Evolutionary conservation across 2,113 vertebrate genomes (phyloP), one percentile per base, ranked within the genome.

Genomic region (Semnornis frantzii): DNA sequence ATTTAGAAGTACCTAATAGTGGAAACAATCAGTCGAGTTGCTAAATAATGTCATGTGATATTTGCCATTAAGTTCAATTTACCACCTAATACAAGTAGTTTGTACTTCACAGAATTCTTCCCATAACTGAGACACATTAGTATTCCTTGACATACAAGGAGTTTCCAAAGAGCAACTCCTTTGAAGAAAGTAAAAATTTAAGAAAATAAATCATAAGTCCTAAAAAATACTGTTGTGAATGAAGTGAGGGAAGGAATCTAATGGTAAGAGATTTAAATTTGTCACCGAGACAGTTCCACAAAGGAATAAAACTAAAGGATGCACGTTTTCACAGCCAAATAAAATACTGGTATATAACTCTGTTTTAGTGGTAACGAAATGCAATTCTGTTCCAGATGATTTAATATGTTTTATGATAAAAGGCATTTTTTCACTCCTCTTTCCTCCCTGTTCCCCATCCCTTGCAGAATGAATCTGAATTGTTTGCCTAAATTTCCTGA

Each of bases 381-480:
- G 2, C 14, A 31, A 39, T 31, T 75, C 28, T 21, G 1, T 69
- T 64, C 82, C 50, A 87, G 11, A 42, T 14, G 1, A 72, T 58
- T 63, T 33, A 55, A 44, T 16, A 11, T 0, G 5, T 74, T 37
- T 18, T 18, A 31, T 3, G 9, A 59, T 52, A 52, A 52, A 52
- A 52, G 50, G 11, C 5, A 28, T 72, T 24, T 85, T 54, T 48
- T 2, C 50, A 25, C 3, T 37, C 6, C 5, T 62, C 8, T 48
- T 6, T 6, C 9, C 25, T 66, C 28, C 31, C 10, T 39, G 24
- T 2, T 0, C 3, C 4, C 0, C 2, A 10, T 20, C 23, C 14
- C 9, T 20, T 4, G 5, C 0, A 1, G 8, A 76, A 54, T 3
- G 0, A 76, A 62, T 42, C 23, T 19, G 5, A 82, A 78, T 25